A percentile compares a stretch with the other conserved stretches of the same genome.
phyloP scores from a whole-genome alignment of 2,797 vertebrate species.

The Petrocephalus sullivani region DNA sequence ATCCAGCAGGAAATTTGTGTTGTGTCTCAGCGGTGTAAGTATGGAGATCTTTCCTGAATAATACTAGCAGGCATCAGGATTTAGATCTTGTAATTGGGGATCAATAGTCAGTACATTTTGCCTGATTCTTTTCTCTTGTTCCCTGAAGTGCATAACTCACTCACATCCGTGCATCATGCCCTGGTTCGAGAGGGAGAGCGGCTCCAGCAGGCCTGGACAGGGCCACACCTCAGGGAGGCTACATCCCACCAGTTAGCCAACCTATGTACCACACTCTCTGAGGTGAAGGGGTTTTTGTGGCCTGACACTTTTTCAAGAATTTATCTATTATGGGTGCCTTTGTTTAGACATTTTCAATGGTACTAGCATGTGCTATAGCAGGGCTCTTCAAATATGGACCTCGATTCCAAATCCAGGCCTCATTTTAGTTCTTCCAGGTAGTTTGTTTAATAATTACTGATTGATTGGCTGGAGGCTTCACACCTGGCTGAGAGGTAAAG shows the following conservation, averaged over 20 bases:
- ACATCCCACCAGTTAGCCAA: constrained; percentile 57
- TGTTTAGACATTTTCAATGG: neutral
- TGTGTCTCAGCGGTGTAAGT: constrained; percentile 72
- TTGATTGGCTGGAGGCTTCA: too few relatives aligned
- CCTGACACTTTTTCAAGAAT: neutral
- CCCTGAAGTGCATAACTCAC: constrained; percentile 56
- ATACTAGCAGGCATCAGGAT: neutral
- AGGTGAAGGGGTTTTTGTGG: constrained; percentile 2
- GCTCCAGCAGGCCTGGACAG: constrained; percentile 65
- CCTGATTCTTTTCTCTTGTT: neutral
- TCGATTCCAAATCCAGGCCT: too few relatives aligned
- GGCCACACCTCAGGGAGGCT: constrained; percentile 51
- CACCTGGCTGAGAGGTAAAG: too few relatives aligned
- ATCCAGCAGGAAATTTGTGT: constrained; percentile 78
- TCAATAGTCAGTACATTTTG: neutral
- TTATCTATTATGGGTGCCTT: neutral
- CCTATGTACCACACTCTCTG: constrained; percentile 35
- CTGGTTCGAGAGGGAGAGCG: constrained; percentile 68
- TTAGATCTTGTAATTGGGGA: neutral
- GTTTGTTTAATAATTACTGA: too few relatives aligned
- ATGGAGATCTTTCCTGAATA: neutral
- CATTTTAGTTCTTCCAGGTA: too few relatives aligned
- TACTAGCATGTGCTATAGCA: neutral
- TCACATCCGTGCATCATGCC: constrained; percentile 72
- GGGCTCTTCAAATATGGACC: too few relatives aligned